Evolutionary conservation across 2,113 vertebrate species (phyloP).

Genomic region (Galbula dea): DNA sequence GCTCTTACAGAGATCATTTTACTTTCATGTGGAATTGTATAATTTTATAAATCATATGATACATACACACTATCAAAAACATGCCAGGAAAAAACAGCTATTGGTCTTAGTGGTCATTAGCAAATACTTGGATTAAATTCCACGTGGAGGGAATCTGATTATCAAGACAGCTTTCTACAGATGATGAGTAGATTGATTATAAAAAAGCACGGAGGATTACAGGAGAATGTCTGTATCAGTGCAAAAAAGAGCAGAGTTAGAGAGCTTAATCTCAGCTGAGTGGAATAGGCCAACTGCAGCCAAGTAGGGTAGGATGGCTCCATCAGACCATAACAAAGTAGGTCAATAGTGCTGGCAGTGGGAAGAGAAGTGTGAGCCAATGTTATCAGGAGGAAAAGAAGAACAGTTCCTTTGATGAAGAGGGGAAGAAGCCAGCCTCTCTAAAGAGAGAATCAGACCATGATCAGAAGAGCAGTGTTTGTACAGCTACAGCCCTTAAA

Average conservation of each 20-base stretch:
- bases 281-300: conserved; percentile 5
- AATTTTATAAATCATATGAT: background rate
- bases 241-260: background rate
- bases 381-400: conserved; percentile 7
- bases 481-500: background rate
- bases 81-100: background rate
- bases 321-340: conserved; percentile 16
- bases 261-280: conserved; percentile 32
- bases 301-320: conserved; percentile 35
- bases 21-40: background rate
- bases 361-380: conserved; percentile 7
- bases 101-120: background rate
- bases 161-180: background rate
- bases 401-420: conserved; percentile 28
- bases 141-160: background rate
- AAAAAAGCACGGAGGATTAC: conserved; percentile 27
- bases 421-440: conserved; percentile 11
- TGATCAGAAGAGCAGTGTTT: background rate
- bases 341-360: conserved; percentile 37
- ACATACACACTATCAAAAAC: background rate
- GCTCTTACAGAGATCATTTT: background rate
- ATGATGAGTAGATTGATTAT: conserved; percentile 33
- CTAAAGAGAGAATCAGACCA: background rate
- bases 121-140: conserved; percentile 46
- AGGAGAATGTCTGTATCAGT: background rate